These are phyloP conservation scores for Tapera naevia DNA, from an alignment of 2,797 vertebrate genomes.

Conservation along the genomic window DNA sequence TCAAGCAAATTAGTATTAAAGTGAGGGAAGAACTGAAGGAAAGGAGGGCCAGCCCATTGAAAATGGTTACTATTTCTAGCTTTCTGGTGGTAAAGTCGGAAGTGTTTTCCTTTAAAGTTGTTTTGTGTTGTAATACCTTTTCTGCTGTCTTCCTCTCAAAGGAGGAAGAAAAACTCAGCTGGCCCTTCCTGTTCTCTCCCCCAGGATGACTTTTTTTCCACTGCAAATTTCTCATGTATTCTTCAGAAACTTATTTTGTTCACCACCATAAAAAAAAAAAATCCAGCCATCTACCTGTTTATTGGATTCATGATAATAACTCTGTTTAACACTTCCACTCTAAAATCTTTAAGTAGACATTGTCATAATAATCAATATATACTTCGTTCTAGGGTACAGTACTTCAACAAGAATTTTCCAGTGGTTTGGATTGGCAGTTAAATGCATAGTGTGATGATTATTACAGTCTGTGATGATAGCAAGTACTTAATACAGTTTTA, in stretches of 20 bases:
- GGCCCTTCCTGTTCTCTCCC: neutral
- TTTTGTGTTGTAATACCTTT: neutral
- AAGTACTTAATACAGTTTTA: neutral
- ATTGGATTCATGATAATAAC: neutral
- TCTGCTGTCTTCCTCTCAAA: neutral
- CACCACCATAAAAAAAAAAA: neutral
- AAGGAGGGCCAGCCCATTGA: neutral
- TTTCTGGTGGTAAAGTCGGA: neutral
- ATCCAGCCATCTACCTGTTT: neutral
- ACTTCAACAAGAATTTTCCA: neutral
- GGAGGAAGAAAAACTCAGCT: neutral
- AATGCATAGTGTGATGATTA: neutral
- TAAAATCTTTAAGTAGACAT: neutral
- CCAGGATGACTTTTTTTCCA: neutral
- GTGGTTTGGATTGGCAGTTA: neutral
- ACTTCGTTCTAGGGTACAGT: neutral
- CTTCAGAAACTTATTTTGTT: neutral
- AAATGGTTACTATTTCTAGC: slow-evolving; percentile 14
- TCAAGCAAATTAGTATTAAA: slow-evolving; percentile 5
- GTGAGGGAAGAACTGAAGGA: neutral
- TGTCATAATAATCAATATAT: neutral
- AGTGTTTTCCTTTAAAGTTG: neutral
- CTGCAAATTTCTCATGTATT: neutral
- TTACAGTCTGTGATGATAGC: neutral
- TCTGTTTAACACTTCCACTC: neutral